Percentiles rank a stretch among this genome's conserved stretches.
These are phyloP conservation scores for Furcula furcula DNA, from an alignment of 2,888 invertebrate genomes.

Conservation along the genomic window DNA sequence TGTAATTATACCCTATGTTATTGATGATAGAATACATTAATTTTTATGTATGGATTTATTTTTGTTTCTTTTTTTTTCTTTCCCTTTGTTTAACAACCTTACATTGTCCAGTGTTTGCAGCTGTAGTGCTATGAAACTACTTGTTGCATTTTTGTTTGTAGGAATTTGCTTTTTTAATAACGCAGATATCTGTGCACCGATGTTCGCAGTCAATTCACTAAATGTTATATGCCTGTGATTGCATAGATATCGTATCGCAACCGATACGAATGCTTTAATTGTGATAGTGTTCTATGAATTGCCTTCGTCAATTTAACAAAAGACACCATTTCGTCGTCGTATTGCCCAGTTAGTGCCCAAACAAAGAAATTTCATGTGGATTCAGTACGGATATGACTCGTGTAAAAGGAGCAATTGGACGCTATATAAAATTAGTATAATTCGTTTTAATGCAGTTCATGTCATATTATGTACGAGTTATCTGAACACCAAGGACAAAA, in stretches of 20 bases:
- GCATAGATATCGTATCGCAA: slow-evolving; percentile 13
- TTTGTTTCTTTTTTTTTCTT: slow-evolving; percentile 66
- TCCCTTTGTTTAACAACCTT: no score
- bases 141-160: neutral
- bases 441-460: slow-evolving; percentile 11
- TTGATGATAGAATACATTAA: slow-evolving; percentile 81
- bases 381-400: slow-evolving; percentile 17
- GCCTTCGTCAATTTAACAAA: slow-evolving; percentile 36
- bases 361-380: slow-evolving; percentile 9
- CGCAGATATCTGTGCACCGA: neutral
- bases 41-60: slow-evolving; percentile 75
- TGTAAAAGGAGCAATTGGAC: no score
- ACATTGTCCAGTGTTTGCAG: slow-evolving; percentile 21
- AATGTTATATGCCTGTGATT: slow-evolving; percentile 11
- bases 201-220: neutral
- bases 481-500: no score
- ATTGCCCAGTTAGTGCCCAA: no score
- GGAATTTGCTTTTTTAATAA: neutral
- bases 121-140: neutral
- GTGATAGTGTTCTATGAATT: slow-evolving; percentile 35
- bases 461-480: slow-evolving; percentile 4
- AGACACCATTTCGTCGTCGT: slow-evolving; percentile 7
- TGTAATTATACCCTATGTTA: slow-evolving; percentile 80
- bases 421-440: no score
- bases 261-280: slow-evolving; percentile 31